Evolutionary conservation across 2,113 vertebrate species (phyloP).

Genomic region (Cyprinodon variegatus): DNA sequence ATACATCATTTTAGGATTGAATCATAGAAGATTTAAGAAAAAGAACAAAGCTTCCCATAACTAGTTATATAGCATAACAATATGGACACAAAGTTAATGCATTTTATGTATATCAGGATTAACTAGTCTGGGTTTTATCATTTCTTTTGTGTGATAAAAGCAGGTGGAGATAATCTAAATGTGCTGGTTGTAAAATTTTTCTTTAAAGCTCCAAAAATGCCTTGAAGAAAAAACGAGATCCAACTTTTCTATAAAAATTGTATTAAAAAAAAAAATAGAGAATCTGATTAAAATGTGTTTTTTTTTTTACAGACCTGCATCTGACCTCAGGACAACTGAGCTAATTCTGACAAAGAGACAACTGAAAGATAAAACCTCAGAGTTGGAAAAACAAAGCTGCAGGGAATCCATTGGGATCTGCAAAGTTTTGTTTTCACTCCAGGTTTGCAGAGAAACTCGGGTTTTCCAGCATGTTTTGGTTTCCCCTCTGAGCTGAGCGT

Average conservation of each 20-base stretch:
- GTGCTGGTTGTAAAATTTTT: not conserved
- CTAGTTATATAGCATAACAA: not conserved
- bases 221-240: not conserved
- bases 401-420: not conserved
- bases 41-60: not conserved
- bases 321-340: not conserved
- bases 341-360: not conserved
- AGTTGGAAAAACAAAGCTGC: not conserved
- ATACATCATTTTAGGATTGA: not conserved
- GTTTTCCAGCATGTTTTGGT: not conserved
- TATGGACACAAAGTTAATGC: not conserved
- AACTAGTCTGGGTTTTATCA: not conserved
- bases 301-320: not conserved
- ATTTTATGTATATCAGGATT: not conserved
- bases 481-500: not conserved
- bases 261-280: not conserved
- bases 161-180: not conserved
- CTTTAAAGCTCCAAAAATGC: not conserved
- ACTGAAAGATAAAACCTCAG: not conserved
- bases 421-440: not conserved
- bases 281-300: not conserved
- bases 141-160: not conserved
- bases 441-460: not conserved
- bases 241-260: not conserved
- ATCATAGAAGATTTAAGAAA: not conserved